Evolutionary conservation across 2,888 invertebrate species (phyloP), one percentile per base, ranked within the genome.

Genomic region (Ennomos fuscantarius): DNA sequence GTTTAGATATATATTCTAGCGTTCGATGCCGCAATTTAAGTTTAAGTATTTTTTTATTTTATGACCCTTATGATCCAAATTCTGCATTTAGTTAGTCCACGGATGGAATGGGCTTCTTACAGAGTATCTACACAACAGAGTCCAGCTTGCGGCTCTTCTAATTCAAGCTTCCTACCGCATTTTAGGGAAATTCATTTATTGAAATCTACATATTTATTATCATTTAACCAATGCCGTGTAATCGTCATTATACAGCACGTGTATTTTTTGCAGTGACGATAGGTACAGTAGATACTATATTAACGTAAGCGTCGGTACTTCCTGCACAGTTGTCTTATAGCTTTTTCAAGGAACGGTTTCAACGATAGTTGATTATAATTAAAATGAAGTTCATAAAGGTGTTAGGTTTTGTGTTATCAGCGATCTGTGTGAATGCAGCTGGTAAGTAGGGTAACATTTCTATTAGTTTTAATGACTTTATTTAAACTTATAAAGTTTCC

Each of bases 311-410:
- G 11, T 2, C 8, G n/a, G 8, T 0, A 12, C n/a, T 46, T 41
- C 45, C 41, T 34, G 1, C 33, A 41, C 58, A 59, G 58, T 49
- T 8, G 13, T 36, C 33, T 9, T 1, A 9, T 11, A 45, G 36
- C 49, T 54, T 59, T 59, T 40, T 36, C 45, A 37, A 41, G 33
- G 53, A 36, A 37, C 31, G 5, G 45, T 8, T 15, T n/a, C 24
- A 24, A 24, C 6, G 1, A 24, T 33, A 31, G 9, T 33, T 24
- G 11, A 35, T 42, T 52, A 34, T 9, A 45, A 13, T n/a, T 12
- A 40, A 46, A 15, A 56, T 57, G 56, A 48, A 32, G 9, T n/a
- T 46, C 1, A 42, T 53, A n/a, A 37, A 9, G 35, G 13, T 45
- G 32, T 24, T 49, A 12, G 37, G 33, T 45, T 45, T 59, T 11